These are phyloP conservation scores for Eustalomyia histrio DNA, from an alignment of 2,888 invertebrate species.

Conservation along the genomic window DNA sequence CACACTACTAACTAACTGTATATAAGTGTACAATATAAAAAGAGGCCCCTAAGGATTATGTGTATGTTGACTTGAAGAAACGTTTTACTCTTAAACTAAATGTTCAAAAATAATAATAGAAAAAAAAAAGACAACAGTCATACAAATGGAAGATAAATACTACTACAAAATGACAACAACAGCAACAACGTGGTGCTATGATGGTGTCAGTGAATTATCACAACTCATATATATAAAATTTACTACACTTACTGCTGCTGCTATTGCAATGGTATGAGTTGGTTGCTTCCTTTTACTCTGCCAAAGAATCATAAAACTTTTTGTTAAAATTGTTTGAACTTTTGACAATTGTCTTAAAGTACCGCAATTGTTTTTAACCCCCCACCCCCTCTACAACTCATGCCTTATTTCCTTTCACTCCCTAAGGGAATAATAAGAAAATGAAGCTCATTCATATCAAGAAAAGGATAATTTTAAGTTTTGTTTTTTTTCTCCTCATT, in stretches of 20 bases:
- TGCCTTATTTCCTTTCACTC: background rate
- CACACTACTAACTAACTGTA: slow-evolving; percentile 4
- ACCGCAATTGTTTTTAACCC: slow-evolving; percentile 67
- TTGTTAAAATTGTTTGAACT: slow-evolving; percentile 58
- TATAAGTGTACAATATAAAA: slow-evolving; percentile 31
- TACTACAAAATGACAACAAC: slow-evolving; percentile 57
- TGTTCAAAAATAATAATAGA: slow-evolving; percentile 44
- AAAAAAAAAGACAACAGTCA: slow-evolving; percentile 53
- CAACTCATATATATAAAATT: slow-evolving; percentile 69
- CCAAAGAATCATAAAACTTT: background rate
- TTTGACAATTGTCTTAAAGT: slow-evolving; percentile 77
- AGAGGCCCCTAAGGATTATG: slow-evolving; percentile 62
- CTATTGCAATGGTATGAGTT: background rate
- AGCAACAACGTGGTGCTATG: slow-evolving; percentile 50
- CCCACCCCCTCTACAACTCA: slow-evolving; percentile 40
- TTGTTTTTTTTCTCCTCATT: slow-evolving; percentile 20
- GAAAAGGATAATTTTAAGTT: slow-evolving; percentile 59
- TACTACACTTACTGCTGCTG: slow-evolving; percentile 29
- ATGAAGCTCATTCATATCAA: slow-evolving; percentile 64
- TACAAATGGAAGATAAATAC: slow-evolving; percentile 41
- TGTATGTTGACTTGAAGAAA: slow-evolving; percentile 30
- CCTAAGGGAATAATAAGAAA: slow-evolving; percentile 63
- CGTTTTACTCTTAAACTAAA: slow-evolving; percentile 33
- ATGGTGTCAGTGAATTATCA: slow-evolving; percentile 71
- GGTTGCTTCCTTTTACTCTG: background rate